Base-by-base conservation (phyloP, 2,797 vertebrate species). In the Poecile montanus region DNA sequence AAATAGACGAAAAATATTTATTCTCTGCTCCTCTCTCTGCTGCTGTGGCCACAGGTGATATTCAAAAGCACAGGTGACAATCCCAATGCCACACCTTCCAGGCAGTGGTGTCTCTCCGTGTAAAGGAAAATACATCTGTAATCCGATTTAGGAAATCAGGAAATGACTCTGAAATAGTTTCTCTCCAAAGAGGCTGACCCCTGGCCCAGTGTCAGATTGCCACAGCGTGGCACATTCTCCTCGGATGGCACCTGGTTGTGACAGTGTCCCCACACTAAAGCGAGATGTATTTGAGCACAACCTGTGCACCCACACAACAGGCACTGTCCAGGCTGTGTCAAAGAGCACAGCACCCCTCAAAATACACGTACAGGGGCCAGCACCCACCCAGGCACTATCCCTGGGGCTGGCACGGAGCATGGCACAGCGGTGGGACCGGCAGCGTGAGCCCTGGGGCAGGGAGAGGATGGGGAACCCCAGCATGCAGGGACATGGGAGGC, bases 381-480 rank as follows among this genome's bases (percentile, higher is more conserved):
- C 74, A 67, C 4, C n/a, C 34, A 11, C 15, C 7, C 13, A 3
- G 54, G 77, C 38, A 34, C 34, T 6, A 9, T 3, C 40, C 29
- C 26, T 2, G 2, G 16, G 78, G 54, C 72, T 29, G 50, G 50
- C 9, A 10, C 16, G 1, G 50, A 38, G 34, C 2, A 0, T 0
- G 34, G 68, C 84, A 67, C 51, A 32, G 8, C 34, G 3, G 34
- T 0, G 47, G 38, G 26, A 29, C 4, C 0, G 1, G 56, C 65
- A 48, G 34, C 0, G 2, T 12, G n/a, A 65, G 36, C 40, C 38
- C 56, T 0, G 6, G 20, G 23, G 3, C 1, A 1, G 0, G 3
- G 22, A 10, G 38, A 51, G 30, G 7, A 47, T 5, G 34, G 7
- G 40, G 27, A 7, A 34, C 10, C 19, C 42, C 53, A 17, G n/a